Evolutionary conservation across 2,113 vertebrate species (phyloP).

Genomic region (Psammodynastes pulverulentus): DNA sequence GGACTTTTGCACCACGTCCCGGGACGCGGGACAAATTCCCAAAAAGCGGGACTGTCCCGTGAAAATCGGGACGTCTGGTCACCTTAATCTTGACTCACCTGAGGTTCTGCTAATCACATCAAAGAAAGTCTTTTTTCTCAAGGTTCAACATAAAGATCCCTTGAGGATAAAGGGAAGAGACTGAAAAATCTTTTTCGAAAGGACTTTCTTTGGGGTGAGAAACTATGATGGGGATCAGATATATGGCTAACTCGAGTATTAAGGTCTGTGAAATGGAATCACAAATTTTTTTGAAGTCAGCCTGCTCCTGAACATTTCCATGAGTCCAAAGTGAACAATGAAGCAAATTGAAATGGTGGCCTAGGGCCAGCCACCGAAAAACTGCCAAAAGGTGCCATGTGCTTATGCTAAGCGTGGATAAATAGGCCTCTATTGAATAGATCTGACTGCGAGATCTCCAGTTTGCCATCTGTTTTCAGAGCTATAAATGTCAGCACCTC

Average conservation of each 20-base stretch:
- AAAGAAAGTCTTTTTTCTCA: background rate
- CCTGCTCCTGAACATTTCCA: background rate
- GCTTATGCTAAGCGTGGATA: background rate
- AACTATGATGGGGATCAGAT: background rate
- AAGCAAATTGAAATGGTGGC: background rate
- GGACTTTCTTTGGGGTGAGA: background rate
- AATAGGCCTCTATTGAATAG: background rate
- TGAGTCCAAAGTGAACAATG: background rate
- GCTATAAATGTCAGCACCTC: background rate
- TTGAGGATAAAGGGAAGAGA: background rate
- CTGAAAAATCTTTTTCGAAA: background rate
- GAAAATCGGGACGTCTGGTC: no score
- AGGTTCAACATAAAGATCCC: background rate
- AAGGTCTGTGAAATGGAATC: background rate
- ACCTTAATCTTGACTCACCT: background rate
- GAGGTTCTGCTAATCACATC: background rate
- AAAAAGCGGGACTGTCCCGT: no score
- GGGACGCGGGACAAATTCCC: no score
- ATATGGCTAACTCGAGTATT: background rate
- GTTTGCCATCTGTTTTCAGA: background rate
- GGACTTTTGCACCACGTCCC: no score
- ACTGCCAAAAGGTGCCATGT: background rate
- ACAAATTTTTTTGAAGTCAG: background rate
- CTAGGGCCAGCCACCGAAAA: background rate
- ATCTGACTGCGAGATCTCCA: background rate